These are phyloP conservation scores for Prosapia bicincta DNA, from an alignment of 2,888 invertebrate genomes.

Conservation along the genomic window DNA sequence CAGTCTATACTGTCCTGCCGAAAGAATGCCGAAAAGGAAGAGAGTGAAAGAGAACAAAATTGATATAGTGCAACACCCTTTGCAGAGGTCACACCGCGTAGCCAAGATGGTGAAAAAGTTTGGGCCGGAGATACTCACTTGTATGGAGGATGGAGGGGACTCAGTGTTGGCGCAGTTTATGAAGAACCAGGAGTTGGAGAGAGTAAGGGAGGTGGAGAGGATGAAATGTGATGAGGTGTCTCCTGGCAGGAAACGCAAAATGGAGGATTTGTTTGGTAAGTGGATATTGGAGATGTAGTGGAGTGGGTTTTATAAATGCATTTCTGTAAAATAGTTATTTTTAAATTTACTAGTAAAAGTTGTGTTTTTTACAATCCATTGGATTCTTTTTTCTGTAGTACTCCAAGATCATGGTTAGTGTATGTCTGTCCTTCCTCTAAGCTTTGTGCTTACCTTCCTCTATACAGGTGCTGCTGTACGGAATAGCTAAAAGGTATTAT, in stretches of 20 bases:
- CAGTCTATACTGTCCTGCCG: not conserved
- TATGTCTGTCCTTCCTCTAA: too few relatives aligned
- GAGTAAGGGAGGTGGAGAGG: not conserved
- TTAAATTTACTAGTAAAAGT: too few relatives aligned
- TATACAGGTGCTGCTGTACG: too few relatives aligned
- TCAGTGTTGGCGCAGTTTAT: conserved; percentile 26
- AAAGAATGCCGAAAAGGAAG: not conserved
- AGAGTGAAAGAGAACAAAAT: not conserved
- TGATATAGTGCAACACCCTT: not conserved
- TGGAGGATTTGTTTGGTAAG: conserved; percentile 25
- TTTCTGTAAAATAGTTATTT: too few relatives aligned
- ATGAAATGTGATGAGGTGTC: not conserved
- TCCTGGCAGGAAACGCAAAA: conserved; percentile 17
- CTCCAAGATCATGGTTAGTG: too few relatives aligned
- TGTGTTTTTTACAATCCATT: too few relatives aligned
- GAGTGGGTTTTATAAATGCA: too few relatives aligned
- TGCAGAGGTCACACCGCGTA: conserved; percentile 11
- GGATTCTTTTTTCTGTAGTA: too few relatives aligned
- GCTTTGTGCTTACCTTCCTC: too few relatives aligned
- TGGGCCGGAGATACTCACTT: conserved; percentile 35
- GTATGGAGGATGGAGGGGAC: conserved; percentile 23
- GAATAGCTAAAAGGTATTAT: not conserved
- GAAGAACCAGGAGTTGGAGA: conserved; percentile 17
- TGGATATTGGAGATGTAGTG: not conserved
- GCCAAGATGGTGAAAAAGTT: conserved; percentile 35